Conservation (phyloP, 2,797 vertebrate species). For the Gambelia wislizenii region DNA sequence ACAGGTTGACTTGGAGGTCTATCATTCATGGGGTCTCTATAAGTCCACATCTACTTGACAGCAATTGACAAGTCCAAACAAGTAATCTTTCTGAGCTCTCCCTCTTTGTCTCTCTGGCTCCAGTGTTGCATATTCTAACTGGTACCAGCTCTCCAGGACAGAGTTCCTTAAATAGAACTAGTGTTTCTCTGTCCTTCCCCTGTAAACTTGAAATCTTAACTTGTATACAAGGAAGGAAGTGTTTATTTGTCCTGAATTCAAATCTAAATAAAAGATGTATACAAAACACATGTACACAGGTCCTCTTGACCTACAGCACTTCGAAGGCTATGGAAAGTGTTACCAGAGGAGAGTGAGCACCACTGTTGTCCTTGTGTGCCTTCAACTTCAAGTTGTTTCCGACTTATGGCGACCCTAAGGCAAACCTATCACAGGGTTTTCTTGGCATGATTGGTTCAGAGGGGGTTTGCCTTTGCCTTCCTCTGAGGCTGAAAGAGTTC, state of each 20-base stretch:
- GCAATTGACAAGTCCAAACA: too few relatives aligned
- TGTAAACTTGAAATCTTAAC: neutral
- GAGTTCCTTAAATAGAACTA: neutral
- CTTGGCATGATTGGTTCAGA: too few relatives aligned
- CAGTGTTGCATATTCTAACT: neutral
- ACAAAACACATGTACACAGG: neutral
- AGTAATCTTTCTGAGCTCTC: too few relatives aligned
- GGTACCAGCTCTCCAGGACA: neutral
- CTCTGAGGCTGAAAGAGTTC: too few relatives aligned
- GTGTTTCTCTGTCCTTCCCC: neutral
- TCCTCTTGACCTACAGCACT: neutral
- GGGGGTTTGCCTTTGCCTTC: too few relatives aligned
- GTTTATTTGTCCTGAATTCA: neutral
- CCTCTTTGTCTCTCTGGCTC: neutral
- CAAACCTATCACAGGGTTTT: too few relatives aligned
- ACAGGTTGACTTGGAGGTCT: too few relatives aligned
- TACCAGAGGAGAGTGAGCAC: slow-evolving; percentile 4
- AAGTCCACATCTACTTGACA: too few relatives aligned
- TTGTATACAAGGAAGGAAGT: neutral
- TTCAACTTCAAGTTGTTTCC: too few relatives aligned
- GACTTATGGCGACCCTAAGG: too few relatives aligned
- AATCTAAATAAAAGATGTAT: neutral
- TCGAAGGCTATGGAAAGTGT: neutral
- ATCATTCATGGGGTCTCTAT: too few relatives aligned
- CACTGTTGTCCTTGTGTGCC: too few relatives aligned